Percentiles rank a stretch among this genome's conserved stretches.
Conservation (phyloP, 1,140 invertebrate species). For the Zeugodacus cucurbitae region DNA sequence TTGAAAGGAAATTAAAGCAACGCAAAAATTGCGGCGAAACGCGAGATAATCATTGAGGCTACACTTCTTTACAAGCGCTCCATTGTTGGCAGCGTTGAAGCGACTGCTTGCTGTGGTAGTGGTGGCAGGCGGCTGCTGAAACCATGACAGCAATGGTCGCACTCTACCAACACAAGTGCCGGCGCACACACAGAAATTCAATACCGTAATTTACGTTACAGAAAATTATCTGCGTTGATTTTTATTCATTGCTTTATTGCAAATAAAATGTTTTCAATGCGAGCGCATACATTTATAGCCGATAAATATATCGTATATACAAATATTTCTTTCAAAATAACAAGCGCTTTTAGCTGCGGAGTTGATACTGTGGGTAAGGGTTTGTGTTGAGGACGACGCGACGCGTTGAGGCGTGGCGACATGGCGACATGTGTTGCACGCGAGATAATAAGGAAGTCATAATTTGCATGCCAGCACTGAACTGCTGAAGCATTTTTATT, state of each 20-base stretch:
- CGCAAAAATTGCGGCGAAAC: neutral
- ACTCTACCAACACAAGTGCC: neutral
- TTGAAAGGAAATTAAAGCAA: neutral
- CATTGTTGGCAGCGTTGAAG: neutral
- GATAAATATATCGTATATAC: neutral
- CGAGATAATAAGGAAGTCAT: conserved; percentile 36
- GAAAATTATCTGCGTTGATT: conserved; percentile 39
- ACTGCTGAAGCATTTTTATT: neutral
- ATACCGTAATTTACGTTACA: conserved; percentile 36
- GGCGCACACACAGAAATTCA: conserved; percentile 18
- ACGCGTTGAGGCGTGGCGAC: conserved; percentile 23
- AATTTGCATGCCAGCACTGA: conserved; percentile 15
- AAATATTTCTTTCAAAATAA: neutral
- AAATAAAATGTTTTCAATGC: conserved; percentile 32
- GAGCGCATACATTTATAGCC: neutral
- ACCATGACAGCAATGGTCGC: neutral
- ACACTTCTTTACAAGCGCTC: neutral
- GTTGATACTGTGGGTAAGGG: no score
- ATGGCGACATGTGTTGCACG: conserved; percentile 23
- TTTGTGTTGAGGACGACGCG: neutral
- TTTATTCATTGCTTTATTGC: conserved; percentile 32
- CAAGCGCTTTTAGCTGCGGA: neutral
- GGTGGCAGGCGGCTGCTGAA: neutral
- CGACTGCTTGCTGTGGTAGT: neutral
- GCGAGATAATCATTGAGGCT: neutral